Conservation (phyloP, 1,140 invertebrate species). For the Leptinotarsa texana region DNA sequence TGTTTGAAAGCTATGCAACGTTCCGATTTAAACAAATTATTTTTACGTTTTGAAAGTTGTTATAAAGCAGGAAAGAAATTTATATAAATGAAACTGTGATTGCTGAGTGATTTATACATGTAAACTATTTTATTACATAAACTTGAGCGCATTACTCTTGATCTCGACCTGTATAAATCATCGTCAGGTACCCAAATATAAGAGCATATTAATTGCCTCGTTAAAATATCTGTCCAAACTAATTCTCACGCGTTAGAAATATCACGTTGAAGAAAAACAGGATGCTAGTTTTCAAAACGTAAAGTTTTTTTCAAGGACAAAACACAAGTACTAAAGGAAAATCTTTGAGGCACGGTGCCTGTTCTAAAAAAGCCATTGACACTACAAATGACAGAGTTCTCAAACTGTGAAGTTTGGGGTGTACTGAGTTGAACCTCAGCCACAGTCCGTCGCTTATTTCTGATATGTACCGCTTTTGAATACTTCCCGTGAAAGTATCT, state of each 20-base stretch:
- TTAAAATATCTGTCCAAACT: constrained; percentile 12
- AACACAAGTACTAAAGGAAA: too few relatives aligned
- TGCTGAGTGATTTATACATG: constrained; percentile 29
- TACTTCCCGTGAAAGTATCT: too few relatives aligned
- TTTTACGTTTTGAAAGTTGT: constrained; percentile 28
- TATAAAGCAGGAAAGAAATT: constrained; percentile 31
- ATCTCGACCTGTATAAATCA: constrained; percentile 20
- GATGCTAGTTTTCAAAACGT: not conserved
- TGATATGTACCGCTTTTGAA: too few relatives aligned
- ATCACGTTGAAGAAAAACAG: constrained; percentile 1
- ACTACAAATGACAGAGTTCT: too few relatives aligned
- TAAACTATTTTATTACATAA: constrained; percentile 29
- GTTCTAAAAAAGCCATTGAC: too few relatives aligned
- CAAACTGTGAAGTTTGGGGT: too few relatives aligned
- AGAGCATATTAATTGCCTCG: constrained; percentile 14
- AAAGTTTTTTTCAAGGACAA: too few relatives aligned
- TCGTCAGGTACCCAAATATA: constrained; percentile 22
- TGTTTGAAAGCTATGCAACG: constrained; percentile 27
- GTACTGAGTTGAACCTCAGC: too few relatives aligned
- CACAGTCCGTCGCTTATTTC: too few relatives aligned
- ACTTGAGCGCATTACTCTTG: constrained; percentile 10
- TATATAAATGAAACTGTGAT: constrained; percentile 26
- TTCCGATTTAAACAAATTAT: constrained; percentile 29
- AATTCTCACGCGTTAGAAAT: not conserved
- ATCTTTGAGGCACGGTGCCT: too few relatives aligned